Base-by-base conservation (phyloP, 2,113 vertebrate genomes). In the Saguinus imperator region DNA sequence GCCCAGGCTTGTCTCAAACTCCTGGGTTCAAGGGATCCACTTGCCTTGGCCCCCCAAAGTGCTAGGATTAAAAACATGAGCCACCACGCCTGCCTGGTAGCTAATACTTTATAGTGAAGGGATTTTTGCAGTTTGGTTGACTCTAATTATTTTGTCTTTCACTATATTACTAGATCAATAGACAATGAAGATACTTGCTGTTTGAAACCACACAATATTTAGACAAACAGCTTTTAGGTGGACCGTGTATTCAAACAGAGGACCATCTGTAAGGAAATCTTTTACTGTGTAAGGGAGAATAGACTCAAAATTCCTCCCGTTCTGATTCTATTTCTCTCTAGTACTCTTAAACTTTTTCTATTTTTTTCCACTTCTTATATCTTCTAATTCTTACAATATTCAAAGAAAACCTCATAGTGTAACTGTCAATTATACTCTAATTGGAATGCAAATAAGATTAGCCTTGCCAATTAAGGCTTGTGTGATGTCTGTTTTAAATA, bases 381-480 rank as follows among this genome's bases (percentile, higher is more conserved):
- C 58, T 80, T 68, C 35, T 79, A 76, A 76, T 55, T 61, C 50
- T 72, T 73, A 93, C 9, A 55, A 37, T 77, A 89, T 25, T 95
- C 72, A 96, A 81, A 88, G 45, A 85, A 89, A 91, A 87, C 11
- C 35, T 90, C 55, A n/a, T 66, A 64, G 13, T 35, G 40, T 32
- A 87, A 79, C 89, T 87, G 12, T 90, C 45, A 84, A 72, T 75
- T 75, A 72, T 85, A 43, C 5, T 89, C 48, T 61, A 55, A 73
- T 32, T 43, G 66, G 55, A 77, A 84, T 81, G 68, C 18, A 96
- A 94, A 66, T 70, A 83, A 91, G 37, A 61, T 91, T 93, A 94
- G 76, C 50, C 9, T 96, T 83, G 21, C 14, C 55, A 87, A 25
- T 91, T 52, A 83, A 84, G 23, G 61, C 45, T 55, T 93, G 21